phyloP scores from a whole-genome alignment of 1,140 invertebrate genomes.

The Chionoecetes opilio region DNA sequence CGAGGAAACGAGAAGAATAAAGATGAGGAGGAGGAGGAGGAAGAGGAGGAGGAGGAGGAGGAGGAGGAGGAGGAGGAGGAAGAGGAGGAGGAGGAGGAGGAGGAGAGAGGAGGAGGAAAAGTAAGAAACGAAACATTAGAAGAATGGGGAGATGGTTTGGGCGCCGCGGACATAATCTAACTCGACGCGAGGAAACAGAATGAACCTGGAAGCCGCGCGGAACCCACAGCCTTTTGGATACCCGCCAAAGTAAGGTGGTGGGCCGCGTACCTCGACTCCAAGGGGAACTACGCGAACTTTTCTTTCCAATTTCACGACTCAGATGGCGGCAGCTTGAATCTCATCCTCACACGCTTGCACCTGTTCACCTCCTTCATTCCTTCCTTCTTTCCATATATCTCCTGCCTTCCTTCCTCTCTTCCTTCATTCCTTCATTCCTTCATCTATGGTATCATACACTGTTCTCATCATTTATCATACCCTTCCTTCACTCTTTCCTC shows the following conservation, averaged over 20 bases:
- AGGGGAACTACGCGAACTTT: conserved; percentile 23
- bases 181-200: neutral
- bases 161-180: neutral
- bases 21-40: neutral
- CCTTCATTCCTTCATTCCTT: no score
- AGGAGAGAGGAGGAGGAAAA: neutral
- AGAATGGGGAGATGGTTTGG: neutral
- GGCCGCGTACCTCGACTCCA: conserved; percentile 11
- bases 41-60: neutral
- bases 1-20: neutral
- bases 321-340: neutral
- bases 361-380: neutral
- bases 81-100: neutral
- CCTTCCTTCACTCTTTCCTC: no score
- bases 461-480: no score
- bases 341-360: conserved; percentile 36
- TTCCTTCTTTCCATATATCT: neutral
- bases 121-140: no score
- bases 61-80: neutral
- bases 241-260: neutral
- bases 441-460: no score
- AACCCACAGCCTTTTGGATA: neutral
- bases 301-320: conserved; percentile 52
- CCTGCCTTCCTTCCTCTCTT: neutral
- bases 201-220: neutral